These are phyloP conservation scores for Antheraea pernyi DNA, from an alignment of 1,140 invertebrate species.

Conservation along the genomic window DNA sequence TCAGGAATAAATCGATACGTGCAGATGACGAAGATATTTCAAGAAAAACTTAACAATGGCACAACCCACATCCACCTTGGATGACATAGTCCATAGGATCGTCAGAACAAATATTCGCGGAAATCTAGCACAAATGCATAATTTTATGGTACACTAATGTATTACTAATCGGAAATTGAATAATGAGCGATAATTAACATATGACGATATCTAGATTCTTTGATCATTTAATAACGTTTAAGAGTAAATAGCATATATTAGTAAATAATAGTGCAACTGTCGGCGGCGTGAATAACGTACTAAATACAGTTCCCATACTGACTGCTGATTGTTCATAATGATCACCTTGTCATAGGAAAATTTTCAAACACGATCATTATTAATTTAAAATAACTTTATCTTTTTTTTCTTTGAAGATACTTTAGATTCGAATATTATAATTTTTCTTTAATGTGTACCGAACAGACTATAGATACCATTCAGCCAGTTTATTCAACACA, in stretches of 20 bases:
- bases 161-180: background rate
- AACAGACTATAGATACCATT: too few relatives aligned
- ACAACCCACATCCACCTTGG: background rate
- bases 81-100: background rate
- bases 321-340: background rate
- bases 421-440: too few relatives aligned
- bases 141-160: constrained; percentile 1
- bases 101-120: background rate
- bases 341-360: background rate
- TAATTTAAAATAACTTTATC: too few relatives aligned
- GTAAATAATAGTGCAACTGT: background rate
- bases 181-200: background rate
- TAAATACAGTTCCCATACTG: background rate
- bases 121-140: background rate
- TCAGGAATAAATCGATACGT: too few relatives aligned
- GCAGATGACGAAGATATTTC: too few relatives aligned
- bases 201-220: constrained; percentile 1
- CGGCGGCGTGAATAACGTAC: background rate
- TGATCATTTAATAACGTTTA: background rate
- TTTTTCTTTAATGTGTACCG: too few relatives aligned
- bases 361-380: background rate
- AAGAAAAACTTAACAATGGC: too few relatives aligned
- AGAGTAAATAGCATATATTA: background rate
- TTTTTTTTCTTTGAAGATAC: too few relatives aligned
- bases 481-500: too few relatives aligned